Conservation (phyloP, 2,113 vertebrate species). For the Tachycineta bicolor region DNA sequence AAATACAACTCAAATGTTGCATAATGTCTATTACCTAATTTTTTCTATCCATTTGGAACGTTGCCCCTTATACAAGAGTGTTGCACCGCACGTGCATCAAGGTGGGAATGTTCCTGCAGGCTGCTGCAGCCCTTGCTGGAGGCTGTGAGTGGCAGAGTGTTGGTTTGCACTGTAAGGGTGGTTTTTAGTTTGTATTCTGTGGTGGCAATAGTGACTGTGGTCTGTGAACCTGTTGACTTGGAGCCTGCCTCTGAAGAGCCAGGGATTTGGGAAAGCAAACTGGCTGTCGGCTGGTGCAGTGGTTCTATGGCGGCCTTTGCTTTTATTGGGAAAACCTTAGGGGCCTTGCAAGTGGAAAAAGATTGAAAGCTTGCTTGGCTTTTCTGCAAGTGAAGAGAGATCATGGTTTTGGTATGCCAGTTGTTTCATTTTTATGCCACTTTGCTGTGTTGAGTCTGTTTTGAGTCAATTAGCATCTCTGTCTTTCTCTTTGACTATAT, state of each 20-base stretch:
- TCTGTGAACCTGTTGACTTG: background rate
- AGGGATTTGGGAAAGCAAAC: background rate
- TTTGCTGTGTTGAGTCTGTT: background rate
- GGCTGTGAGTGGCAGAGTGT: rapidly evolving
- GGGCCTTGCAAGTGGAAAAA: background rate
- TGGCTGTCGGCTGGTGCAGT: background rate
- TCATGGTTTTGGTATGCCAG: background rate
- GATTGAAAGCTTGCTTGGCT: background rate
- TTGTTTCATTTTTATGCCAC: background rate
- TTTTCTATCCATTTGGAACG: background rate
- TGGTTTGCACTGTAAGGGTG: background rate
- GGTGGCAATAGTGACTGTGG: background rate
- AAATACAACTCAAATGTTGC: background rate
- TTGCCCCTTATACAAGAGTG: rapidly evolving
- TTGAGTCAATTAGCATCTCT: background rate
- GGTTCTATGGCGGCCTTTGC: rapidly evolving
- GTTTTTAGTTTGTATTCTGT: background rate
- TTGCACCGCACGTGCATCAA: rapidly evolving
- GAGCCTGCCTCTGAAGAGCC: background rate
- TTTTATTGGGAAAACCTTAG: background rate
- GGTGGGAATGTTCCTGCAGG: rapidly evolving
- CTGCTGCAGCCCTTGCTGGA: rapidly evolving
- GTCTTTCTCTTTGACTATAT: background rate
- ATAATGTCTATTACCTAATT: background rate
- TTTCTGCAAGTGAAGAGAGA: background rate